Base-by-base conservation (phyloP, 2,888 invertebrate species). In the Epirrhoe tristata region DNA sequence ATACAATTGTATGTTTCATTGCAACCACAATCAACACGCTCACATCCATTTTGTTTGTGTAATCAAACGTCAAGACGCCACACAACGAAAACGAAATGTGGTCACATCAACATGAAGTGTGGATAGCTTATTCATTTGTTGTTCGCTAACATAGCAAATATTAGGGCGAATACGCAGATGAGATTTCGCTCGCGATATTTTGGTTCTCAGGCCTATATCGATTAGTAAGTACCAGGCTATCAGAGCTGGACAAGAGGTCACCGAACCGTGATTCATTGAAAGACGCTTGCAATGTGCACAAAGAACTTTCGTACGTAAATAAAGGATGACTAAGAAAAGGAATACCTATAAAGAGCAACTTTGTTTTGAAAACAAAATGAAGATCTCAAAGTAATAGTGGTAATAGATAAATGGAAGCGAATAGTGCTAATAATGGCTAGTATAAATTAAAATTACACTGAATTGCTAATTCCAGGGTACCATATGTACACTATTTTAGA, bases 211-310 rank as follows among this genome's bases (percentile, higher is more conserved):
- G 48, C 63, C 58, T 57, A 61, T 54, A 57, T 61, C 58, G 58
- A 58, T 46, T 55, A 48, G n/a, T 34, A 52, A 61, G 63, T 71
- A 74, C 72, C 67, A 74, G 70, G 71, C 32, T 48, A 59, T 2
- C 67, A 74, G 65, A 64, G 48, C 31, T 39, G 34, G 10, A 43
- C 31, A 58, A 58, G 54, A 72, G 72, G 59, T 72, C 52, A 54
- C 51, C 63, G 71, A 55, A 69, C 60, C 67, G 66, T 58, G 53
- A 54, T 50, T 70, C 71, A 67, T 61, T 63, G 67, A 63, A 53
- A 32, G 51, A 52, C 34, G 31, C 61, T 58, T 51, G 32, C 61
- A 36, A 51, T 14, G n/a, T n/a, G 34, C 53, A 63, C 63, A 67
- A 63, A 67, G 62, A 62, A 53, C 53, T 59, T 34, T 16, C 51